phyloP scores from a whole-genome alignment of 1,140 invertebrate genomes.

The Leptoteleia sp. region DNA sequence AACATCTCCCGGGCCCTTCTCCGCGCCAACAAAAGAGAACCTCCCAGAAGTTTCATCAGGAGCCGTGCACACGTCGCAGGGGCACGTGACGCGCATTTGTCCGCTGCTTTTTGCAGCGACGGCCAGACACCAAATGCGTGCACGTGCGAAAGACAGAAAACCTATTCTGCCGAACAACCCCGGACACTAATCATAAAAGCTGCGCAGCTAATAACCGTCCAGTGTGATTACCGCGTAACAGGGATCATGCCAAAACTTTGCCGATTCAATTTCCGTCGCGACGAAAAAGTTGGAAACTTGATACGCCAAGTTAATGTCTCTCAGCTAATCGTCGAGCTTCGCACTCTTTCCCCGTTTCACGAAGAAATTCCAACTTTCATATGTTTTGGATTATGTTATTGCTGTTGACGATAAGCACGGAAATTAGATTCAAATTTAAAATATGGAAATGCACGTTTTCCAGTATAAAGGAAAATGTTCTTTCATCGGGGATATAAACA shows the following conservation, averaged over 20 bases:
- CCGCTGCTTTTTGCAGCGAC: conserved; percentile 61
- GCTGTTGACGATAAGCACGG: not conserved
- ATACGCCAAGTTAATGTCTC: conserved; percentile 26
- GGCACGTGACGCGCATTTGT: conserved; percentile 79
- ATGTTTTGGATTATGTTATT: conserved; percentile 14
- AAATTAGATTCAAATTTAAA: too few species aligned
- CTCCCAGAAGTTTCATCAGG: conserved; percentile 76
- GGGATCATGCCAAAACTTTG: conserved; percentile 52
- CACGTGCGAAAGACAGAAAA: conserved; percentile 59
- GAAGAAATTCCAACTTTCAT: conserved; percentile 4
- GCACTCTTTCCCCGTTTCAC: not conserved
- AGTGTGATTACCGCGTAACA: conserved; percentile 50
- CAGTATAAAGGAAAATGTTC: too few species aligned
- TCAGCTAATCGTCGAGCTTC: conserved; percentile 17
- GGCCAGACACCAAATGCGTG: conserved; percentile 41
- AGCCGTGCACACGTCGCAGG: conserved; percentile 71
- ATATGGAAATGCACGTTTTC: too few species aligned
- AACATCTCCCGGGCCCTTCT: conserved; percentile 39
- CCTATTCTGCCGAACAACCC: conserved; percentile 37
- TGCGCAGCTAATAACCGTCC: conserved; percentile 60
- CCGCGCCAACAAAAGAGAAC: conserved; percentile 55
- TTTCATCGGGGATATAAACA: too few species aligned
- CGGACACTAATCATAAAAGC: conserved; percentile 64
- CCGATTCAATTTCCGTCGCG: conserved; percentile 47
- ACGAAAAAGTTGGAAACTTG: conserved; percentile 47